Base-by-base conservation (phyloP, 2,888 invertebrate species). In the Digitonthophagus gazella region DNA sequence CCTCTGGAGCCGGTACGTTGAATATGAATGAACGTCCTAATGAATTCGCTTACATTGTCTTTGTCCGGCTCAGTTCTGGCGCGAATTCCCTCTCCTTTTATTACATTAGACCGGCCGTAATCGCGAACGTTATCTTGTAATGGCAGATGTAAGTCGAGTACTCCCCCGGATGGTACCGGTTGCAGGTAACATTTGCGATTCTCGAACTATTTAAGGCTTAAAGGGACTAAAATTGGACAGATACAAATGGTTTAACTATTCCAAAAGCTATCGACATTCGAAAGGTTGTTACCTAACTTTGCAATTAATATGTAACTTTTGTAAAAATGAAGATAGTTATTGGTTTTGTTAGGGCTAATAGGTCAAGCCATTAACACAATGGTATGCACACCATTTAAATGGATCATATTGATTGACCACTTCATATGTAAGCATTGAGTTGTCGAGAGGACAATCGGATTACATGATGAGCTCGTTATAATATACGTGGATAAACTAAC, bases 11-110 rank as follows among this genome's bases (percentile, higher is more conserved):
- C 64, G 58, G 28, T 28, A 66, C 58, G 69, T 67, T 72, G 72
- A 72, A 72, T 72, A 72, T 72, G 69, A 72, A 72, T 71, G 71
- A 72, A 71, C 70, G 70, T 70, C 66, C 67, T 72, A 72, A 72
- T 72, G 72, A 72, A 72, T 72, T 72, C 70, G 68, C 72, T 71
- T 72, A 71, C 69, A 71, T 67, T 67, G 71, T 71, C 71, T 72
- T 72, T 72, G 72, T 71, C 72, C 72, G 69, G 71, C 69, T 66
- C 65, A 68, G 68, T 64, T 16, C 65, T 64, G 22, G 65, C 57
- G 56, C 66, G 18, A 20, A 18, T 18, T 71, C 72, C 68, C 68
- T 71, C 72, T 71, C 71, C 71, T 72, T 67, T 68, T 69, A 72
- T 70, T 69, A 58, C 66, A 69, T 69, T 64, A 66, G 61, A 16